A percentile compares a stretch with the other conserved stretches of the same genome.
phyloP scores from a whole-genome alignment of 2,797 vertebrate genomes.

The Rhinella marina region DNA sequence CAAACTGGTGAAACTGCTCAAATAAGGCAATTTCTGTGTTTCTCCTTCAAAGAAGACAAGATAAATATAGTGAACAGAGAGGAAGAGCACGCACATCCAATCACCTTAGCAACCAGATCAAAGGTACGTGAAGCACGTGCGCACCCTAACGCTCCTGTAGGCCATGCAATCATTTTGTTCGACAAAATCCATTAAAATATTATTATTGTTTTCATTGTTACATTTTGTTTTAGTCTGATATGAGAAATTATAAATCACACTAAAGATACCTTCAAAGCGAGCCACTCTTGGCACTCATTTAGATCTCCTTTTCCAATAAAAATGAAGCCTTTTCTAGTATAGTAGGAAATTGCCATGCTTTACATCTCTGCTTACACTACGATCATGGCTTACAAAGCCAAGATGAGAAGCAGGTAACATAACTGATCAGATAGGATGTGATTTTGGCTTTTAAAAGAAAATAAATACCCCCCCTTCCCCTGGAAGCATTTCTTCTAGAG shows the following conservation, averaged over 20 bases:
- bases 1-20: neutral
- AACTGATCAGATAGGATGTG: too few species aligned
- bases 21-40: conserved; percentile 3
- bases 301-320: neutral
- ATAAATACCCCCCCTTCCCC: too few species aligned
- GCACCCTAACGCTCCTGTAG: neutral
- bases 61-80: conserved; percentile 17
- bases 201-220: neutral
- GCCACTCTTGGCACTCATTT: neutral
- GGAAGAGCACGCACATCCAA: neutral
- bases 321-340: neutral
- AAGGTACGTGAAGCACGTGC: neutral
- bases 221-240: neutral
- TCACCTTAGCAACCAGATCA: conserved; percentile 26
- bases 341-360: neutral
- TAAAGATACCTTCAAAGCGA: neutral
- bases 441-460: too few species aligned
- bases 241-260: neutral
- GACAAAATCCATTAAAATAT: neutral
- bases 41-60: neutral
- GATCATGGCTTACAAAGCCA: too few species aligned
- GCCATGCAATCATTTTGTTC: neutral
- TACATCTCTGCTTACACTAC: neutral
- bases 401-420: too few species aligned
- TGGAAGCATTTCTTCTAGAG: too few species aligned